Evolutionary conservation across 1,140 invertebrate species (phyloP), one percentile per base, ranked within the genome.

Genomic region (Capitella teleta): DNA sequence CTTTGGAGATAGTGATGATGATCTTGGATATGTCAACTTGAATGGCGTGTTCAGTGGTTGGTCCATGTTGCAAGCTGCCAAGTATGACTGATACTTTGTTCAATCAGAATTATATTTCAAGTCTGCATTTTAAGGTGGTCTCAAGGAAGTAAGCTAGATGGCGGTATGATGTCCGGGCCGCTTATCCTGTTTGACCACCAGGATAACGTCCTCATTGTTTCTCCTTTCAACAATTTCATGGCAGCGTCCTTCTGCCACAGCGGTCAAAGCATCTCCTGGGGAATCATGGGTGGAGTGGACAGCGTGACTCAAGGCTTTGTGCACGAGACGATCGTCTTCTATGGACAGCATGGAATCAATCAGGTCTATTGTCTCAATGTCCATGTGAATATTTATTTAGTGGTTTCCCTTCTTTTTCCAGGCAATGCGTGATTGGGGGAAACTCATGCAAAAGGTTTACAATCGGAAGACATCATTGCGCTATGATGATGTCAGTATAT

Each of bases 231-330:
- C 21, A 28, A 57, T 25, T 63, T 63, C 41, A 63, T 62, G 60
- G 55, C 61, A 1, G 57, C 53, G 0, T 61, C 60, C 5, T 49
- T 52, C 18, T 54, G 38, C 6, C 46, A 53, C 21, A 53, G 57
- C 28, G 26, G 44, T 4, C 25, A 51, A 26, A 30, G 24, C 16
- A 45, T 61, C 5, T 53, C 55, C 46, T 64, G 55, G 54, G 61
- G 61, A 16, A 54, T 64, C 6, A 66, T 63, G 60, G 62, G 64
- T 34, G 57, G 55, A 2, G 61, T 63, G 5, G 52, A 61, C 14
- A 28, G 40, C 2, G 53, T 66, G 19, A 62, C 62, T 19, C 41
- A 47, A 24, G 55, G 52, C 6, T 64, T 58, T 48, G 41, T 47
- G 10, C 46, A 53, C 16, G 45, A 56, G 28, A 59, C 58, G n/a